These are phyloP conservation scores for Ellobius talpinus DNA, from an alignment of 2,113 vertebrate species.

Conservation along the genomic window DNA sequence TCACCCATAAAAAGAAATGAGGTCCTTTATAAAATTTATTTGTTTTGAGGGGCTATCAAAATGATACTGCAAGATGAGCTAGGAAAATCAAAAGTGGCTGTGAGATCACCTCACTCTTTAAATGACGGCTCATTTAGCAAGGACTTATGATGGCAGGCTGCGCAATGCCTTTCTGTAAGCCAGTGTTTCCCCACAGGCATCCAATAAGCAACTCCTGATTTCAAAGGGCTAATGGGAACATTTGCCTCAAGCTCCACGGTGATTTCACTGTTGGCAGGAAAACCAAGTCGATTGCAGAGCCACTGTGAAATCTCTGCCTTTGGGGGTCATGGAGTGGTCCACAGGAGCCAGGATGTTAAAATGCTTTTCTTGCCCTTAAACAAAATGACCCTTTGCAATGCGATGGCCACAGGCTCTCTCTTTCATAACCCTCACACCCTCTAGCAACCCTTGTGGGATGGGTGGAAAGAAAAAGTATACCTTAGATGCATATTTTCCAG, in stretches of 20 bases:
- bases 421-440: not conserved
- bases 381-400: not conserved
- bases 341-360: not conserved
- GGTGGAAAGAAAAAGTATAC: constrained; percentile 72
- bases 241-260: not conserved
- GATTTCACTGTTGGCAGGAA: constrained; percentile 5
- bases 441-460: constrained; percentile 33
- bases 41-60: not conserved
- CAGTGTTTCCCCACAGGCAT: not conserved
- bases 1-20: not conserved
- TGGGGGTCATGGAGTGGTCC: not conserved
- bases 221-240: not conserved
- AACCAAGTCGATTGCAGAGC: not conserved
- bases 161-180: not conserved
- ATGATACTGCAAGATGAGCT: constrained; percentile 32
- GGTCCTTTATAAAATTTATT: not conserved
- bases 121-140: constrained; percentile 11
- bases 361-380: constrained; percentile 3
- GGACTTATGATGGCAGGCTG: not conserved
- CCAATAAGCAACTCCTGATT: constrained; percentile 10
- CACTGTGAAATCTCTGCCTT: not conserved
- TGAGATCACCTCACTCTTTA: not conserved
- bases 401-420: not conserved
- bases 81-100: not conserved
- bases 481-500: constrained; percentile 83